These are phyloP conservation scores for Heterotis niloticus DNA, from an alignment of 2,113 vertebrate genomes.

Conservation along the genomic window DNA sequence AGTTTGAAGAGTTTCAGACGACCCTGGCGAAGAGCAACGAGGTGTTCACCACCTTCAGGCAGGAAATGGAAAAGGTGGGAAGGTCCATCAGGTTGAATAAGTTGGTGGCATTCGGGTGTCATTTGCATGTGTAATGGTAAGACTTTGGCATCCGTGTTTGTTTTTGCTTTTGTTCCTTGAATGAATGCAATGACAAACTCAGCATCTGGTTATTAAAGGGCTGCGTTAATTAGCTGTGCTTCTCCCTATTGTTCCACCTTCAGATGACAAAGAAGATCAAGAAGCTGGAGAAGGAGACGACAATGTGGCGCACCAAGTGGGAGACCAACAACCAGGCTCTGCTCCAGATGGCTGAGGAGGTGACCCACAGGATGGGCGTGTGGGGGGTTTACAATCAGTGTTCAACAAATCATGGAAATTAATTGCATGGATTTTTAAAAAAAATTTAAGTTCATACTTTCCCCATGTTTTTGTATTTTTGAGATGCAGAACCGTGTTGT, in stretches of 20 bases:
- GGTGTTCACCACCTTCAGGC: slow-evolving; percentile 95
- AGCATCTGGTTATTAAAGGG: too few species aligned
- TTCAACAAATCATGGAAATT: too few species aligned
- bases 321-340: slow-evolving; percentile 97
- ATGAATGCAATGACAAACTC: too few species aligned
- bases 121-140: not conserved
- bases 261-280: slow-evolving; percentile 99
- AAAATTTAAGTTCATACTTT: too few species aligned
- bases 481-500: too few species aligned
- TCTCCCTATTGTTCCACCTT: slow-evolving; percentile 3
- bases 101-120: too few species aligned
- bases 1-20: slow-evolving; percentile 98
- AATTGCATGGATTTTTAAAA: too few species aligned
- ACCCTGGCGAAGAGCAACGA: slow-evolving; percentile 98
- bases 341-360: slow-evolving; percentile 98
- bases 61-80: slow-evolving; percentile 97
- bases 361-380: slow-evolving; percentile 44
- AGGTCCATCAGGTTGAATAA: too few species aligned
- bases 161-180: not conserved
- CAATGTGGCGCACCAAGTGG: slow-evolving; percentile 95
- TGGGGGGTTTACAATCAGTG: too few species aligned
- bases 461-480: too few species aligned
- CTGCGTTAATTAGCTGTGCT: too few species aligned
- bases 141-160: not conserved
- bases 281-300: slow-evolving; percentile 96